Conservation (phyloP, 2,797 vertebrate species). For the Microtus agrestis region DNA sequence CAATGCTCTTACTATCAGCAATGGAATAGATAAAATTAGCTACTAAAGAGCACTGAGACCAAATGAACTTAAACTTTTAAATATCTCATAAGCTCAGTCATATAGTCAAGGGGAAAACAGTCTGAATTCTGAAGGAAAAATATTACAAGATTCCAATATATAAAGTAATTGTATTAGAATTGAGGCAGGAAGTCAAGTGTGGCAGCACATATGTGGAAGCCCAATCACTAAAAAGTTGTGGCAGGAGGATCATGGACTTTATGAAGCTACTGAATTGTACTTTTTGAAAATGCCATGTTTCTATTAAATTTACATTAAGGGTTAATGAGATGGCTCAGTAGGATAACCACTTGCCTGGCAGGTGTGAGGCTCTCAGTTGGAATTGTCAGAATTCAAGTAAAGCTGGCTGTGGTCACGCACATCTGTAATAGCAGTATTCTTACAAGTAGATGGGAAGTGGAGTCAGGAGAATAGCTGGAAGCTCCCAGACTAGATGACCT, state of each 20-base stretch:
- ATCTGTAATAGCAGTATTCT: neutral
- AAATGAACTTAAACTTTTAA: neutral
- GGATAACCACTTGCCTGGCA: neutral
- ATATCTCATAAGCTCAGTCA: neutral
- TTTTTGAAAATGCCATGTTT: neutral
- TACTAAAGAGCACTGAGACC: neutral
- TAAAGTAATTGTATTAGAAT: neutral
- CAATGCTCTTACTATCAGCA: neutral
- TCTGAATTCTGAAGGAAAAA: neutral
- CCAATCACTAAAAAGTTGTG: neutral
- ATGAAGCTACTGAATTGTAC: neutral
- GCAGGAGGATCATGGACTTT: neutral
- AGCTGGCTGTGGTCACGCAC: neutral
- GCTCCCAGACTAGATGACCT: neutral
- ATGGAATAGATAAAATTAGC: neutral
- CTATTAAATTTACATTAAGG: neutral
- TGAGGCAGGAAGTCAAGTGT: neutral
- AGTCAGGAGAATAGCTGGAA: neutral
- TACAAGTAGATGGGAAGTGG: neutral
- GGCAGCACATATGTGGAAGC: neutral
- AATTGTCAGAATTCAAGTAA: neutral
- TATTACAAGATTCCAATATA: neutral
- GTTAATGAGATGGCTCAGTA: too few species aligned
- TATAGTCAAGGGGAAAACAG: neutral
- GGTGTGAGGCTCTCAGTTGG: neutral